Conservation (phyloP, 1,140 invertebrate genomes). For the Drosophila orena region DNA sequence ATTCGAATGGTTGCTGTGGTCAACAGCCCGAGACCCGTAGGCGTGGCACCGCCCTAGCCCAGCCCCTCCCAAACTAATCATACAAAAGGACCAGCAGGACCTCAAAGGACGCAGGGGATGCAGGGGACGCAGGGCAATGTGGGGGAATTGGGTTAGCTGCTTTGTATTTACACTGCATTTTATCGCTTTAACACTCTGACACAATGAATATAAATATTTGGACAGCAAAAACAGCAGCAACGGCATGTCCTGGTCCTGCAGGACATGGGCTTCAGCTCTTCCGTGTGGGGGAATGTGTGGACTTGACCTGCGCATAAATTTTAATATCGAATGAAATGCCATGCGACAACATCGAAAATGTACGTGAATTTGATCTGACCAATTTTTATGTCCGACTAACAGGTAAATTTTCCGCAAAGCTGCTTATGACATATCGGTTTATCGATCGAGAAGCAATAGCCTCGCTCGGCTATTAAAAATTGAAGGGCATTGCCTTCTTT, state of each 20-base stretch:
- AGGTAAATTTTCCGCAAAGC: conserved; percentile 22
- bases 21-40: conserved; percentile 53
- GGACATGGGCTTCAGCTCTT: conserved; percentile 65
- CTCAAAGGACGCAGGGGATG: conserved; percentile 21
- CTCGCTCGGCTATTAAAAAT: conserved; percentile 73
- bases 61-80: conserved; percentile 55
- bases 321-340: conserved; percentile 74
- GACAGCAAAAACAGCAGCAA: conserved; percentile 77
- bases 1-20: conserved; percentile 82
- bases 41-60: conserved; percentile 5
- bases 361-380: conserved; percentile 56
- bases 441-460: conserved; percentile 55
- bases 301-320: conserved; percentile 80
- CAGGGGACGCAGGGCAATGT: conserved; percentile 1
- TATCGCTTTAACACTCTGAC: conserved; percentile 83
- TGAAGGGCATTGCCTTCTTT: conserved; percentile 70
- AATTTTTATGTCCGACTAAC: conserved; percentile 48
- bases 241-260: conserved; percentile 49
- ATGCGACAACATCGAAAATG: conserved; percentile 39
- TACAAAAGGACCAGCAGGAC: conserved; percentile 26
- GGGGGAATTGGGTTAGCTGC: conserved; percentile 47
- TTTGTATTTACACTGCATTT: conserved; percentile 82
- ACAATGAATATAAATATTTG: conserved; percentile 84
- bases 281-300: conserved; percentile 44
- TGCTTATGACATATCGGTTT: conserved; percentile 36